Conservation (phyloP, 2,113 vertebrate genomes). For the Hiodon tergisus region DNA sequence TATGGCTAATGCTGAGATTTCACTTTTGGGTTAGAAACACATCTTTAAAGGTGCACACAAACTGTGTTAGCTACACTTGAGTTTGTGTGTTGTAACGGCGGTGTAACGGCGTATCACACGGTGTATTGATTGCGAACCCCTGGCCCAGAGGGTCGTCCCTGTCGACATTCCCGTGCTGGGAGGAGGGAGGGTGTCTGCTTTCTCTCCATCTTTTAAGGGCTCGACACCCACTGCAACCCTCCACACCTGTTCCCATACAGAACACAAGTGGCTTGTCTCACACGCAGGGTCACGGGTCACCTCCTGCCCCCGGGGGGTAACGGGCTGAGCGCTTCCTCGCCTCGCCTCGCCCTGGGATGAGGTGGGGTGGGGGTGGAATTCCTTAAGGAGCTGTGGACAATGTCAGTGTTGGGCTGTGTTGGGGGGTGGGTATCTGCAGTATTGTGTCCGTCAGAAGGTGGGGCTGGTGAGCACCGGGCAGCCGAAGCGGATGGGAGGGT, state of each 20-base stretch:
- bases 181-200: not conserved
- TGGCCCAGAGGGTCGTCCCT: too few species aligned
- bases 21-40: too few species aligned
- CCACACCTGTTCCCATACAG: slow-evolving; percentile 2
- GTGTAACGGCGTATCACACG: not conserved
- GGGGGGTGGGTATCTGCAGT: too few species aligned
- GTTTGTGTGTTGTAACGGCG: not conserved
- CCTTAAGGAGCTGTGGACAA: not conserved
- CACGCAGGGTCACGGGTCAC: not conserved
- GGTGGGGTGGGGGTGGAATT: too few species aligned
- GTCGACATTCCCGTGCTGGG: too few species aligned
- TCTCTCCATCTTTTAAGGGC: not conserved
- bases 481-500: slow-evolving; percentile 3
- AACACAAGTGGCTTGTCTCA: not conserved
- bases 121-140: not conserved
- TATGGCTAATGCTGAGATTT: too few species aligned
- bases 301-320: not conserved
- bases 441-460: too few species aligned
- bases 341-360: too few species aligned
- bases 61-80: not conserved
- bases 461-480: not conserved
- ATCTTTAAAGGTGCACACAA: too few species aligned
- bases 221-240: not conserved
- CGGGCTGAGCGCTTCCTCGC: too few species aligned
- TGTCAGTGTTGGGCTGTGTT: not conserved